Conservation (phyloP, 2,113 vertebrate genomes). For the Nanorana parkeri region DNA sequence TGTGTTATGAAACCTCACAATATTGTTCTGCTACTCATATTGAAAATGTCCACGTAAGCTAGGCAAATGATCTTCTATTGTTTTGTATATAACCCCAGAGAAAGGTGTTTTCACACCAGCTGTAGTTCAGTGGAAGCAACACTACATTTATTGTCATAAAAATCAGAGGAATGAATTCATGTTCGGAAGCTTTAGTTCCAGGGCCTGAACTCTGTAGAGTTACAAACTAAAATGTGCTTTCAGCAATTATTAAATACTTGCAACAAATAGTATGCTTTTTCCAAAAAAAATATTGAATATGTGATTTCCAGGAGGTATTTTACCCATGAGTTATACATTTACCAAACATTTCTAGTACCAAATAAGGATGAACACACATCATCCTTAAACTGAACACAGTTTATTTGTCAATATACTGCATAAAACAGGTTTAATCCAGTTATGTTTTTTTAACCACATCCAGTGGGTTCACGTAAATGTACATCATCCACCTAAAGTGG, state of each 20-base stretch:
- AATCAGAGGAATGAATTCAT: background rate
- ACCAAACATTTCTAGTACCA: no score
- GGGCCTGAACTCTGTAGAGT: background rate
- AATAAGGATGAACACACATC: no score
- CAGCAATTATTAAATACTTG: slow-evolving; percentile 8
- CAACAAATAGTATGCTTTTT: background rate
- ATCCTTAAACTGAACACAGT: no score
- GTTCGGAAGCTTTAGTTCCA: background rate
- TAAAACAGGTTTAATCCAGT: no score
- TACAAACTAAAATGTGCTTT: slow-evolving; percentile 10
- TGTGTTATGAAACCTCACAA: slow-evolving; percentile 7
- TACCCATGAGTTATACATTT: no score
- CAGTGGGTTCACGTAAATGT: no score
- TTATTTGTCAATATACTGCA: no score
- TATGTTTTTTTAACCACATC: no score
- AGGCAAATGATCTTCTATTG: slow-evolving; percentile 22
- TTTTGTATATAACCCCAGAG: slow-evolving; percentile 23
- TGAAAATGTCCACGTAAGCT: slow-evolving; percentile 27
- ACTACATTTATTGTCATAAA: background rate
- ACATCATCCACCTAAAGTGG: no score
- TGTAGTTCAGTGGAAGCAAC: background rate
- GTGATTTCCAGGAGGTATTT: no score
- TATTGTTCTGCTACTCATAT: slow-evolving; percentile 30
- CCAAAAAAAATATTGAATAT: slow-evolving; percentile 11
- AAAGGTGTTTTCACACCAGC: slow-evolving; percentile 23